These are phyloP conservation scores for Erpetoichthys calabaricus DNA, from an alignment of 2,797 vertebrate genomes.

Conservation along the genomic window DNA sequence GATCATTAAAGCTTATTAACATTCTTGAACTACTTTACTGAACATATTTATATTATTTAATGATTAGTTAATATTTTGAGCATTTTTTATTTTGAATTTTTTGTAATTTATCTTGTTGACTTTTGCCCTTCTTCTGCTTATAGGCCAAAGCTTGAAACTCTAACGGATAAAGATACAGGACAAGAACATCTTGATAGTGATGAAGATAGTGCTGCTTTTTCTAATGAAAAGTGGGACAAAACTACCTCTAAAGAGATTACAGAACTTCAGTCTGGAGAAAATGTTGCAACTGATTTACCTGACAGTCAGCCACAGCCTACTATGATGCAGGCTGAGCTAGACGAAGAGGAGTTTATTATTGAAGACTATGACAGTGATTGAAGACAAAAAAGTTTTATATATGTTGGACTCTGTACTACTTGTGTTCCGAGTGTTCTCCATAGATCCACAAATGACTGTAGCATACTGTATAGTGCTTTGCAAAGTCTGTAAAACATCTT, in stretches of 20 bases:
- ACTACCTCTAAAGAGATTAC: no score
- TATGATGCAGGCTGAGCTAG: slow-evolving; percentile 36
- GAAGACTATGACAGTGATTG: slow-evolving; percentile 77
- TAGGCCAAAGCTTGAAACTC: slow-evolving; percentile 71
- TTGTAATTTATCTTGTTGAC: slow-evolving; percentile 2
- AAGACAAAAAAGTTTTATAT: slow-evolving; percentile 21
- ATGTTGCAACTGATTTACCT: slow-evolving; percentile 42
- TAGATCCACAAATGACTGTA: no score
- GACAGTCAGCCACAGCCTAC: slow-evolving; percentile 66
- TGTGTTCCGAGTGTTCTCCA: no score
- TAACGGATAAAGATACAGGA: slow-evolving; percentile 69
- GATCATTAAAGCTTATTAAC: no score
- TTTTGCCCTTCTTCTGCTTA: slow-evolving; percentile 7
- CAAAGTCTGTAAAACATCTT: no score
- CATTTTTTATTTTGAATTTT: no score
- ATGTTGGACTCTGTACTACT: slow-evolving; percentile 6
- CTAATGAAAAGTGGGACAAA: no score
- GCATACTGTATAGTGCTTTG: no score
- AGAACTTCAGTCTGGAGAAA: slow-evolving; percentile 18
- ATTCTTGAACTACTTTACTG: no score
- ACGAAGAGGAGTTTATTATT: slow-evolving; percentile 65
- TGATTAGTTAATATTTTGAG: no score
- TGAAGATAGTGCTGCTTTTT: slow-evolving; percentile 24
- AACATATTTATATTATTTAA: no score
- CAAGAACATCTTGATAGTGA: slow-evolving; percentile 39